Base-by-base conservation (phyloP, 1,140 invertebrate species). In the Drosophila littoralis region DNA sequence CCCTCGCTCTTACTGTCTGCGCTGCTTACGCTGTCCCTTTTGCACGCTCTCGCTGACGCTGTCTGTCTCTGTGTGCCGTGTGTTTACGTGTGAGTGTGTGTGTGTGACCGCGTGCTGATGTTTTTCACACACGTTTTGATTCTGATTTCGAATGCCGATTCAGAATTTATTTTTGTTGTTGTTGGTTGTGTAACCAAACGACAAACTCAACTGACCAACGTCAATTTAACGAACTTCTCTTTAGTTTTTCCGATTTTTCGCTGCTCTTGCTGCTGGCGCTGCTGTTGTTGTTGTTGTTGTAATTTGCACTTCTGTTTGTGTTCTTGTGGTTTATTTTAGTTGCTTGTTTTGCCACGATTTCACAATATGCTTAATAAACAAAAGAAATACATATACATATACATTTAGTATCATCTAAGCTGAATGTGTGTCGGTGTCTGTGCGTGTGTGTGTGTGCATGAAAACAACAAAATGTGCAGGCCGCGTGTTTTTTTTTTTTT, bases 311-410 rank as follows among this genome's bases (percentile, higher is more conserved):
- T 72, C 40, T 28, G n/a, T 38, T 63, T 55, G 12, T 42, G 10
- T 51, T 64, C 45, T 36, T 61, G 33, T 1, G 36, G n/a, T 52
- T 57, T 57, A 51, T 43, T 68, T 8, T 13, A n/a, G 45, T 66
- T 59, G 32, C 69, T 68, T 69, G 57, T 50, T 55, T 74, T 55
- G 65, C 71, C 71, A 69, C 71, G 71, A 74, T 69, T 74, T 74
- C 65, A 74, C 71, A 74, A 69, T 9, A 69, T 54, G 71, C 71
- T 74, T 74, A 61, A 69, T 74, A 74, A 69, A 74, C 65, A 74
- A 74, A 74, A 69, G 57, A 74, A 69, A 74, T 69, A 28, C 13
- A 69, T 50, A 69, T 69, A 61, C 36, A 55, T 54, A 32, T 70
- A 32, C n/a, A 48, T 57, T 74, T 58, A 66, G 28, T 51, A 69